Conservation (phyloP, 2,113 vertebrate species). For the Lycocorax pyrrhopterus region DNA sequence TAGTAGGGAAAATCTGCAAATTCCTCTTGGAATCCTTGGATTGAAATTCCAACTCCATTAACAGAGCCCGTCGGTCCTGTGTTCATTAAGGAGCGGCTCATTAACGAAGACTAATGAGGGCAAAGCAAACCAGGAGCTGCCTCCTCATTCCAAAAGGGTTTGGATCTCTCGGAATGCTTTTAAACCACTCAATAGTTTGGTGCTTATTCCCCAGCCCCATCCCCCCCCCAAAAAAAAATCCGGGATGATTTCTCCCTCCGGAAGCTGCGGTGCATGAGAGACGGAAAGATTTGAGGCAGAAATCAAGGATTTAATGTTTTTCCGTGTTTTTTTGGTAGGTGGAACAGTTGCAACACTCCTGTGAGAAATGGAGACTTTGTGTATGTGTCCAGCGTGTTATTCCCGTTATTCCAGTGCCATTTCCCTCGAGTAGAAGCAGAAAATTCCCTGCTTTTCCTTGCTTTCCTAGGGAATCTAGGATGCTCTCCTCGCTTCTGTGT, state of each 20-base stretch:
- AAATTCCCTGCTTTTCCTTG: neutral
- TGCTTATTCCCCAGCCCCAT: neutral
- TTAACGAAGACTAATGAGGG: neutral
- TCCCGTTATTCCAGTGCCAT: neutral
- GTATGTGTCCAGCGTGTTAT: slow-evolving; percentile 76
- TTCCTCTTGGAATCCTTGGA: neutral
- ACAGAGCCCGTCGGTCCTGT: neutral
- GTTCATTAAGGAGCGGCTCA: neutral
- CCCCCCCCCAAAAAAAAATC: neutral
- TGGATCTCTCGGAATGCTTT: neutral
- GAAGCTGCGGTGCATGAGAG: neutral
- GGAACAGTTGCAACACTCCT: slow-evolving; percentile 91
- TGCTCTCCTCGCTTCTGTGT: neutral
- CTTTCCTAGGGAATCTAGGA: slow-evolving; percentile 3
- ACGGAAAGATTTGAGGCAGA: neutral
- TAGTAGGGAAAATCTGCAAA: neutral
- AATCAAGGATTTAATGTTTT: neutral
- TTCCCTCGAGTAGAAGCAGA: neutral
- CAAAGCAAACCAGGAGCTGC: neutral
- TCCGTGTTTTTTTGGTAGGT: slow-evolving; percentile 85
- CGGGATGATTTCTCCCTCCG: neutral
- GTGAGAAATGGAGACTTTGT: slow-evolving; percentile 88
- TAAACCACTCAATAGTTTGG: neutral
- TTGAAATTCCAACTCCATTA: neutral
- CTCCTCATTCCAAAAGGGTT: neutral